phyloP scores from a whole-genome alignment of 2,888 invertebrate species.

The Anticlea derivata region DNA sequence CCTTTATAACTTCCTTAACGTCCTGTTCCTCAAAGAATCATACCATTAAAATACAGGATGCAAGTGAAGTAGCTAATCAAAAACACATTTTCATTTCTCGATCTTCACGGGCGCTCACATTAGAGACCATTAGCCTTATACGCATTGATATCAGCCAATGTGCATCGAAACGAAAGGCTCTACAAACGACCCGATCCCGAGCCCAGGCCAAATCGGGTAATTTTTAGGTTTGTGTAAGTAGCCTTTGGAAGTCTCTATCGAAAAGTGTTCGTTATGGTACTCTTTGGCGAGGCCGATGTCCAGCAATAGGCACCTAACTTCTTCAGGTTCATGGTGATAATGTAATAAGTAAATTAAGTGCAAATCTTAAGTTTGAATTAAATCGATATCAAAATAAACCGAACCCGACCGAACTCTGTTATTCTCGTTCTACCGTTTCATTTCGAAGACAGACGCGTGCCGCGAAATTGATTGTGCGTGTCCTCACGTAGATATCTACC shows the following conservation, averaged over 20 bases:
- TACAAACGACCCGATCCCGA: slow-evolving; percentile 2
- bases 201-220: slow-evolving; percentile 1
- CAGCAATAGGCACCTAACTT: no score
- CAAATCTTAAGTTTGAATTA: slow-evolving; percentile 19
- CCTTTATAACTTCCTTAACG: slow-evolving; percentile 13
- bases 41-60: slow-evolving; percentile 6
- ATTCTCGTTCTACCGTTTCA: slow-evolving; percentile 52
- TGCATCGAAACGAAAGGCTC: slow-evolving; percentile 12
- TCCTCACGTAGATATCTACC: slow-evolving; percentile 53
- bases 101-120: slow-evolving; percentile 12
- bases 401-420: slow-evolving; percentile 35
- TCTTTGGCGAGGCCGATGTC: no score
- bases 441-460: slow-evolving; percentile 61
- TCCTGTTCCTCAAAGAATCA: slow-evolving; percentile 1
- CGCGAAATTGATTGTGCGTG: slow-evolving; percentile 65
- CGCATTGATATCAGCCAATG: slow-evolving; percentile 13
- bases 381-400: no score
- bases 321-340: no score
- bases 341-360: background rate
- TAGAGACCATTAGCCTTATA: slow-evolving; percentile 14
- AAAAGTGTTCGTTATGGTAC: no score
- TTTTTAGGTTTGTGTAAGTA: no score
- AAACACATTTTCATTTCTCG: slow-evolving; percentile 24
- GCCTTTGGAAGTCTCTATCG: no score
- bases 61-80: slow-evolving; percentile 18